Conservation (phyloP, 2,113 vertebrate species). For the Hydrochoerus hydrochaeris region DNA sequence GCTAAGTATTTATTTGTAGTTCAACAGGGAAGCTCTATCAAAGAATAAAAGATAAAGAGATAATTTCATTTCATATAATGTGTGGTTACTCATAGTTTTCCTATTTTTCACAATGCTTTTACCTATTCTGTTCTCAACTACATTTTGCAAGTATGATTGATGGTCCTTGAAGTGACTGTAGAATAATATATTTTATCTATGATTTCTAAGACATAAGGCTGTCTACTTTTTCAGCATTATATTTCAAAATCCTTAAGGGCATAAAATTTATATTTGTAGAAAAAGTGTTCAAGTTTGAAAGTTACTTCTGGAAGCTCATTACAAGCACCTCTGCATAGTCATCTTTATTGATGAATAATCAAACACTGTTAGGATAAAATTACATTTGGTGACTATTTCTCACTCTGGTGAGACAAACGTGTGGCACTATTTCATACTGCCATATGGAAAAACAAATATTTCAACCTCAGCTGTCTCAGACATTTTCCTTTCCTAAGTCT, state of each 20-base stretch:
- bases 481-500: neutral
- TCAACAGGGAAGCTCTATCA: neutral
- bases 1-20: neutral
- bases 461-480: neutral
- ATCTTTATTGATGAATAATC: slow-evolving; percentile 45
- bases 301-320: slow-evolving; percentile 19
- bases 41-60: neutral
- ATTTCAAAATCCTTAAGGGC: neutral
- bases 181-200: neutral
- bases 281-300: slow-evolving; percentile 42
- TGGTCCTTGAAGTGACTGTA: neutral
- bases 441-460: slow-evolving; percentile 22
- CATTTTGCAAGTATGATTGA: slow-evolving; percentile 15
- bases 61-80: neutral
- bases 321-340: neutral
- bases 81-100: neutral
- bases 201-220: slow-evolving; percentile 34
- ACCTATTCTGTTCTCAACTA: neutral
- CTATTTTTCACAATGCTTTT: neutral
- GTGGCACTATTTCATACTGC: neutral
- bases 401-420: slow-evolving; percentile 14
- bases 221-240: neutral
- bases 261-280: slow-evolving; percentile 5
- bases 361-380: neutral
- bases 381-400: slow-evolving; percentile 28